Base-by-base conservation (phyloP, 2,888 invertebrate species). In the Reticulitermes lucifugus region DNA sequence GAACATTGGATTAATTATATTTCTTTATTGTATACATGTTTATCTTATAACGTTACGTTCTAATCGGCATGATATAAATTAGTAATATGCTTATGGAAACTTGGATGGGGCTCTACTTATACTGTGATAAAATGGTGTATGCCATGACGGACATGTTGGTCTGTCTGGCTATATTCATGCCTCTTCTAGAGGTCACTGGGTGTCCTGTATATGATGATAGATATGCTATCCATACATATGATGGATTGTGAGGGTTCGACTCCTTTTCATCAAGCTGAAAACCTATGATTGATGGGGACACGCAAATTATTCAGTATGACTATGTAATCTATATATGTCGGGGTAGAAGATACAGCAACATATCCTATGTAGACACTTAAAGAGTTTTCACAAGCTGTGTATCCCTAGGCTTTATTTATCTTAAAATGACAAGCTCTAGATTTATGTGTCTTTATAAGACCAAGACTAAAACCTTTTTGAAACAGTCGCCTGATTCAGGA, bases 251-350 rank as follows among this genome's bases (percentile, higher is more conserved):
- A 43, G 43, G 43, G 77, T 77, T 77, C 77, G 77, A 77, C n/a
- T 77, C 77, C 77, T 77, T 77, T 46, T 77, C 77, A 77, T 77
- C 77, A 77, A 46, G 5, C n/a, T 35, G 77, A 77, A 77, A 77
- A 77, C 6, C 21, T 22, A 77, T 77, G 77, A 77, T 77, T 46
- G 77, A 77, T 77, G 46, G 46, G n/a, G 77, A 77, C 73, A 73
- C n/a, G 77, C 3, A 77, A 77, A 77, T 77, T 77, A 73, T 73
- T 77, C 77, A 46, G 46, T 77, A 77, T 77, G 46, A 25, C 41
- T 73, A 73, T 41, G 41, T 73, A 73, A 73, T 41, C 73, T 35
- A 73, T 22, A 73, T 73, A 73, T 7, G 73, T 41, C 35, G 41
- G 5, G 9, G 18, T 18, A 5, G 55, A 55, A 18, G 18, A 55